Percentiles rank a stretch among this genome's conserved stretches.
Evolutionary conservation across 2,113 vertebrate species (phyloP).

Genomic region (Ptilorrhoa leucosticta): DNA sequence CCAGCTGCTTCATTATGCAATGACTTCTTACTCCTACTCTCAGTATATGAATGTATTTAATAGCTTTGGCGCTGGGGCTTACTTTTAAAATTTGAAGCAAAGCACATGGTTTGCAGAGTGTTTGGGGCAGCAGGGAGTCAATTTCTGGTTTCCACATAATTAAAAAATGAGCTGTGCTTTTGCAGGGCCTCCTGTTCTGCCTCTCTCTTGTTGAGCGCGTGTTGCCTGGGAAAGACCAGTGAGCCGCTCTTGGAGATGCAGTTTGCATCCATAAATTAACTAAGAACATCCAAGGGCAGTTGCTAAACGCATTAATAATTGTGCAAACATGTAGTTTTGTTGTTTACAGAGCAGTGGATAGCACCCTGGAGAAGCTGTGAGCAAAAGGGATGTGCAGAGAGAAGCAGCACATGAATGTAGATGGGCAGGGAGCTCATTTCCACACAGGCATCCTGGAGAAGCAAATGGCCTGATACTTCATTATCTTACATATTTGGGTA

Average conservation of each 20-base stretch:
- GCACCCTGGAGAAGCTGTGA: neutral
- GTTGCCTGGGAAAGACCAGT: neutral
- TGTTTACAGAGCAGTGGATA: neutral
- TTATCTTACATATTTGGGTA: conserved; percentile 1
- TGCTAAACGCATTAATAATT: neutral
- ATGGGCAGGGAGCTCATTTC: neutral
- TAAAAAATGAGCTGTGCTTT: neutral
- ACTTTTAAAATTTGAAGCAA: neutral
- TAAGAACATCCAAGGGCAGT: neutral
- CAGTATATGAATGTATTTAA: neutral
- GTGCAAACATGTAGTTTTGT: neutral
- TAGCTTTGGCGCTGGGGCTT: neutral
- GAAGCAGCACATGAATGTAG: neutral
- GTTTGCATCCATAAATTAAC: neutral
- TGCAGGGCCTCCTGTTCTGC: neutral
- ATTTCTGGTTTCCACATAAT: neutral
- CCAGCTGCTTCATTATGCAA: neutral
- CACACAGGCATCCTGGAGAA: neutral
- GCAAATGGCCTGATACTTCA: conserved; percentile 12
- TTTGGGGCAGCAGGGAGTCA: neutral
- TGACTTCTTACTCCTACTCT: neutral
- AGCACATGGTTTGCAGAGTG: neutral
- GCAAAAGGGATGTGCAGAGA: neutral
- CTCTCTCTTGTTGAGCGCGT: neutral
- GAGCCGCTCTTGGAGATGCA: neutral